Base-by-base conservation (phyloP, 2,113 vertebrate species). In the Scomber colias region DNA sequence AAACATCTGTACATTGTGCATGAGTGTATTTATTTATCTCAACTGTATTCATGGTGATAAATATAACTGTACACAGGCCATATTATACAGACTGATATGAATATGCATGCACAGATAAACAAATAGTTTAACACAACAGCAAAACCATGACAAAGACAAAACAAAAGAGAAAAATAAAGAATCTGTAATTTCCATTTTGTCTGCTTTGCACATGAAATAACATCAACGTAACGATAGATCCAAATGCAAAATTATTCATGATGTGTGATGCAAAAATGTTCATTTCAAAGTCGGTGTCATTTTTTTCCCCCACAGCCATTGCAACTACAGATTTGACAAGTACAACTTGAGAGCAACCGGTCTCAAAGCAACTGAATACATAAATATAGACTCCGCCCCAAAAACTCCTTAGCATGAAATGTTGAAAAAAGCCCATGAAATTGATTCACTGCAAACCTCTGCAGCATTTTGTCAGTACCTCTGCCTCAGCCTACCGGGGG, bases 181-280 rank as follows among this genome's bases (percentile, higher is more conserved):
- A 24, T 62, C 55, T 71, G 7, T n/a, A 46, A 81, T 75, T 64
- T 62, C 55, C 46, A 15, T 66, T 82, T 75, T 60, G 69, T 54
- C 69, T 61, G 76, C 62, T 72, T 81, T 70, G 45, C 77, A 71
- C 51, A 82, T 51, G 55, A 71, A 77, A 64, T 65, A 10, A 51
- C 67, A 80, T 46, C 49, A 66, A 73, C 11, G 60, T 63, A 51
- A 69, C 40, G 6, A 51, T 48, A 3, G 31, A 63, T 77, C 65
- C 50, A 56, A 71, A 84, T 88, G 78, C 72, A 86, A 88, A 88
- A 83, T 81, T 81, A 87, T 86, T 82, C 83, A 88, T 82, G 48
- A 84, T 66, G 45, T 71, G 66, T 81, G 74, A 78, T 81, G 68
- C 6, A 59, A 45, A 56, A 31, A 27, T 11, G 12, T 60, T 75